Evolutionary conservation across 2,888 invertebrate genomes (phyloP).

Genomic region (Beris chalybata): DNA sequence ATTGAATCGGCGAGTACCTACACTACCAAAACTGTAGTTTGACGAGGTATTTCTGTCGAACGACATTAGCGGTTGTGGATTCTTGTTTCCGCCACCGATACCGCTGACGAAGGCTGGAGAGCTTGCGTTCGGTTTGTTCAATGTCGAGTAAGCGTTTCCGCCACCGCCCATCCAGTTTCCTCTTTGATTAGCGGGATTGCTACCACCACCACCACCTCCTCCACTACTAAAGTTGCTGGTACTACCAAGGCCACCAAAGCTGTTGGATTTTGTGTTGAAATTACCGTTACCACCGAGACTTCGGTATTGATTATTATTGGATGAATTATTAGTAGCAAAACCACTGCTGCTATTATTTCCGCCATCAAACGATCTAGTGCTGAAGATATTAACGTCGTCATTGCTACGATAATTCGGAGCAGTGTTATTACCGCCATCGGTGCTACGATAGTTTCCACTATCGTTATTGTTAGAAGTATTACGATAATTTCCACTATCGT

Average conservation of each 20-base stretch:
- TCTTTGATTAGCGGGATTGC: conserved; percentile 12
- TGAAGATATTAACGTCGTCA: not conserved
- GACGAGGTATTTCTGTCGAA: conserved; percentile 5
- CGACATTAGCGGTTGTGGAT: no score
- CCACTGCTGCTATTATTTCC: not conserved
- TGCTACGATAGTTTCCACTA: conserved; percentile 14
- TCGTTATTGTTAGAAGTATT: conserved; percentile 9
- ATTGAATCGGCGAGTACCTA: conserved; percentile 18
- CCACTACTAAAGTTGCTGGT: not conserved
- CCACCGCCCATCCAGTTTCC: conserved; percentile 27
- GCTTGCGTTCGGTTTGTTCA: conserved; percentile 3
- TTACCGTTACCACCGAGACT: conserved; percentile 6
- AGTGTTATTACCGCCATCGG: not conserved
- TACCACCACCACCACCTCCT: conserved; percentile 2
- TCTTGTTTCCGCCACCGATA: not conserved
- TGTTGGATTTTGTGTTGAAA: conserved; percentile 1
- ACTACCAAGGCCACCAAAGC: not conserved
- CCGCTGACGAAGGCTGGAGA: conserved; percentile 10
- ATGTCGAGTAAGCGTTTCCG: conserved; percentile 24
- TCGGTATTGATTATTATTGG: conserved; percentile 14
- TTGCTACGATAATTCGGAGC: not conserved
- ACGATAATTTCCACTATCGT: not conserved
- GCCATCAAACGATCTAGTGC: conserved; percentile 1
- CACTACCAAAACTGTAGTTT: not conserved
- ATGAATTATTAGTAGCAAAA: not conserved